Percentiles rank a stretch among this genome's conserved stretches.
Evolutionary conservation across 2,113 vertebrate genomes (phyloP).

Genomic region (Microcebus jonahi): DNA sequence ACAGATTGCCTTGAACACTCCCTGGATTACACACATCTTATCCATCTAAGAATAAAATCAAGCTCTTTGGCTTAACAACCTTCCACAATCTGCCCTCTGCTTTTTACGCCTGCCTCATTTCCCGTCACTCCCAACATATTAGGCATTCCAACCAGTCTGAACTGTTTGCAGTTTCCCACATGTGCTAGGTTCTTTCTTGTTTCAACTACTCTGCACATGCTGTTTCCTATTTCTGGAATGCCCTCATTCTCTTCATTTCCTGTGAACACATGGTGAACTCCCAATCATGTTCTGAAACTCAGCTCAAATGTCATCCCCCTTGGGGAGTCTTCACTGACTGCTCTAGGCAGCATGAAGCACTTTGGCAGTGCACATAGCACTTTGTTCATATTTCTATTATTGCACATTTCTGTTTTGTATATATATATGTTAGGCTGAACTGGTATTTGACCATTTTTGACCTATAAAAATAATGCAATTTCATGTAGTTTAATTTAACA

Average conservation of each 20-base stretch:
- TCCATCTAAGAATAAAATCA: not conserved
- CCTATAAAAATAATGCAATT: not conserved
- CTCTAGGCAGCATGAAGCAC: not conserved
- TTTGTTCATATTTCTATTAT: not conserved
- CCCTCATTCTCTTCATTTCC: not conserved
- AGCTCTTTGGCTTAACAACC: not conserved
- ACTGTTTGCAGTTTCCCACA: not conserved
- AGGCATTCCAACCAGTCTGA: not conserved
- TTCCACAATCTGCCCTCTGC: not conserved
- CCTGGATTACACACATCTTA: not conserved
- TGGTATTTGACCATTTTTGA: not conserved
- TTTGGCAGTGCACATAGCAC: not conserved
- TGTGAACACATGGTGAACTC: not conserved
- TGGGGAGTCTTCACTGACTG: not conserved
- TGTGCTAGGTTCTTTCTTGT: not conserved
- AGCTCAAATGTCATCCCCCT: not conserved
- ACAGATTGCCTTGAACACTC: not conserved
- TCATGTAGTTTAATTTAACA: not conserved
- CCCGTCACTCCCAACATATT: not conserved
- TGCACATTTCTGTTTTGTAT: not conserved
- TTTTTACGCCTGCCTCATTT: not conserved
- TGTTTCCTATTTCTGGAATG: slow-evolving; percentile 12
- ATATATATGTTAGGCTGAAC: not conserved
- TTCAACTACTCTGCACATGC: not conserved
- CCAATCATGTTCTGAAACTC: not conserved